phyloP scores from a whole-genome alignment of 1,140 invertebrate species.

The Listronotus oregonensis region DNA sequence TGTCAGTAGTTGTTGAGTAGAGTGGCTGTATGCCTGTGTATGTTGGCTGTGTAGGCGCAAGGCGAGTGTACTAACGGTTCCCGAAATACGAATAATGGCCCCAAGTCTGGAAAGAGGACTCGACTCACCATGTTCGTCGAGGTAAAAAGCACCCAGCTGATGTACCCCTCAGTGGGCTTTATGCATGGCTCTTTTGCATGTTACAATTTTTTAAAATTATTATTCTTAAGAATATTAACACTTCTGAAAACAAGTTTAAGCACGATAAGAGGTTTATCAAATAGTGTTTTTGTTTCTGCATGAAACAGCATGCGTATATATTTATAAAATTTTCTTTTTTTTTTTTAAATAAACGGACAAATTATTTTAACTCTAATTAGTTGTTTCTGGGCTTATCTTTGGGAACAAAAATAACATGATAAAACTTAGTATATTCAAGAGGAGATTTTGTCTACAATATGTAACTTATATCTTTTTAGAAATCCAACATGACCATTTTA shows the following conservation, averaged over 20 bases:
- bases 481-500: too few relatives aligned
- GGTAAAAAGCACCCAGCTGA: slow-evolving; percentile 47
- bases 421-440: too few relatives aligned
- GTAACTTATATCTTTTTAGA: too few relatives aligned
- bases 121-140: slow-evolving; percentile 58
- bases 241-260: background rate
- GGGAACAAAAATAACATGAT: too few relatives aligned
- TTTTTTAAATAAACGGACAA: too few relatives aligned
- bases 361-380: too few relatives aligned
- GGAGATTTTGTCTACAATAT: too few relatives aligned
- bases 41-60: slow-evolving; percentile 65
- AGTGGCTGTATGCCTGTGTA: slow-evolving; percentile 53
- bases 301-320: too few relatives aligned
- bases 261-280: background rate
- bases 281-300: background rate
- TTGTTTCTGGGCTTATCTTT: too few relatives aligned
- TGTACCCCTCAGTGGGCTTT: slow-evolving; percentile 25
- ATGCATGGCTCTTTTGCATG: slow-evolving; percentile 16
- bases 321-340: too few relatives aligned
- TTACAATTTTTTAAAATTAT: slow-evolving; percentile 5
- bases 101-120: slow-evolving; percentile 76
- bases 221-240: too few relatives aligned
- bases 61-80: slow-evolving; percentile 70
- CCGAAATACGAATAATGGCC: slow-evolving; percentile 77
- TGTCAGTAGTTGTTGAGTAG: slow-evolving; percentile 44